phyloP scores from a whole-genome alignment of 2,113 vertebrate genomes.

The Scolopax mira region DNA sequence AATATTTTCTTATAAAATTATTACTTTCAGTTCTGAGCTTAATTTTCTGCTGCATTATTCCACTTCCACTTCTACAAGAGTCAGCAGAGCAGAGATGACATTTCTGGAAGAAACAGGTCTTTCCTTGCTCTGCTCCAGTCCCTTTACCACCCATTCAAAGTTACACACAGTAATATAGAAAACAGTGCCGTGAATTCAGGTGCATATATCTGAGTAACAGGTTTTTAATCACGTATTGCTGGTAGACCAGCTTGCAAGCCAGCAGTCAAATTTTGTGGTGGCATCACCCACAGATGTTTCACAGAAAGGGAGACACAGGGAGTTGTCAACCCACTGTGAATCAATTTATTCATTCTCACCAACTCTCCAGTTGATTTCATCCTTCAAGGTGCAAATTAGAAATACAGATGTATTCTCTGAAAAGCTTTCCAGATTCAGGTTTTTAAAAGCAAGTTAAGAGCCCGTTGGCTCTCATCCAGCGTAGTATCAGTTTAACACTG shows the following conservation, averaged over 20 bases:
- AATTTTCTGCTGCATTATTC: neutral
- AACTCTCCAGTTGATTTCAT: constrained; percentile 51
- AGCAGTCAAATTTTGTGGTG: constrained; percentile 56
- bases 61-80: neutral
- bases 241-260: constrained; percentile 25
- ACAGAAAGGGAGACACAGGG: constrained; percentile 40
- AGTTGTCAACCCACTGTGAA: constrained; percentile 60
- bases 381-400: constrained; percentile 65
- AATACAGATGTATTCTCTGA: constrained; percentile 53
- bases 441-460: constrained; percentile 1
- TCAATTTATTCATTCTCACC: constrained; percentile 68
- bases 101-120: neutral
- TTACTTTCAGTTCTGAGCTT: neutral
- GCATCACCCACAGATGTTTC: constrained; percentile 63
- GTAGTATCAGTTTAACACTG: neutral
- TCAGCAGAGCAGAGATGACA: neutral
- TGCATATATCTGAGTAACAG: neutral
- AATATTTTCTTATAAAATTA: neutral
- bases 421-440: constrained; percentile 5
- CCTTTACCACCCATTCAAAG: neutral
- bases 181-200: neutral
- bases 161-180: neutral
- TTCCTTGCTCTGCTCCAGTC: neutral
- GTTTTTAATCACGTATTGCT: constrained; percentile 35
- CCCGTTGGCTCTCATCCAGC: neutral